Evolutionary conservation across 1,140 invertebrate genomes (phyloP), one percentile per base, ranked within the genome.

Genomic region (Zelostemma sp.): DNA sequence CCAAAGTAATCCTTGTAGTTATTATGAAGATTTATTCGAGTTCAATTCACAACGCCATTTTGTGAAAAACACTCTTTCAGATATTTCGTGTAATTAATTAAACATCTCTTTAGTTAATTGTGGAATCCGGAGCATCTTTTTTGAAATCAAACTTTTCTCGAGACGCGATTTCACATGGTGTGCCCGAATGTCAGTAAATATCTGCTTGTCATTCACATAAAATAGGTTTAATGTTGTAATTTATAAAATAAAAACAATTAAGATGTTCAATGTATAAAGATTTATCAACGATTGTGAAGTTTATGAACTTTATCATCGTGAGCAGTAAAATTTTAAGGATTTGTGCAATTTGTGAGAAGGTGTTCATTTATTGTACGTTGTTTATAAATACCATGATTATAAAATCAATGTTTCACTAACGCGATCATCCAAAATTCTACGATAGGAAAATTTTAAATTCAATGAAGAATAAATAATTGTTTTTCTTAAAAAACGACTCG

Each of bases 261-360:
- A 54, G n/a, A 43, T 62, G 59, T 66, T 72, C 55, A 66, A 56
- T 63, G 63, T 72, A 63, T 60, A 72, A 66, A 67, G 40, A 72
- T 68, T 68, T 72, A 72, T 68, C 61, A 31, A 65, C 53, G 54
- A 61, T 58, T 72, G 64, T 68, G 61, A 72, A 72, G 69, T 72
- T 72, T 68, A 61, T 68, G 45, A 68, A 65, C 60, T 72, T 46
- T 68, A 72, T 68, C 57, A 41, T 72, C 57, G 59, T 40, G 59
- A 60, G 48, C 56, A 33, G 15, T 68, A 55, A 72, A 25, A 68
- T 64, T 68, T 43, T 33, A 63, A 45, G 49, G 35, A 71, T 57
- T 66, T 17, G 46, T 66, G 59, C 53, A 56, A 61, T 63, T 19
- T 62, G 50, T 58, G n/a, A 31, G 41, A 67, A 61, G 53, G 45